Conservation (phyloP, 2,888 invertebrate genomes). For the Erynnis tages region DNA sequence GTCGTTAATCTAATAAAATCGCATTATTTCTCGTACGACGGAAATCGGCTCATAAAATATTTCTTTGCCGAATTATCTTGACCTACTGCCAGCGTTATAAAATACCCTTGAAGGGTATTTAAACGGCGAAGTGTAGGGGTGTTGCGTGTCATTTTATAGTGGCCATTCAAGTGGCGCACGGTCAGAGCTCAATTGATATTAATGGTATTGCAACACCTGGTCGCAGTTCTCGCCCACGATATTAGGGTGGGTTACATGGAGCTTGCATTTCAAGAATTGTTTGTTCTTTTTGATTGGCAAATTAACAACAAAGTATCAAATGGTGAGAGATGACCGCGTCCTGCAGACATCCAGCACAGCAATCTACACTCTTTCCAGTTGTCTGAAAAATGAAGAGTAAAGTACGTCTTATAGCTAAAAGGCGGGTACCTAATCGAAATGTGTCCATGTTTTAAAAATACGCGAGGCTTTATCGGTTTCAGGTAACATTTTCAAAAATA, state of each 20-base stretch:
- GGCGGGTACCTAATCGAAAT: too few species aligned
- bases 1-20: slow-evolving; percentile 61
- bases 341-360: too few species aligned
- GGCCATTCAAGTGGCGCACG: slow-evolving; percentile 52
- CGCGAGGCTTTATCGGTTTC: too few species aligned
- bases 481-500: too few species aligned
- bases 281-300: too few species aligned
- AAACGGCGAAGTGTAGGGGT: slow-evolving; percentile 35
- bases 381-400: too few species aligned
- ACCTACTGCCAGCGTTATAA: slow-evolving; percentile 35
- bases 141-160: slow-evolving; percentile 42
- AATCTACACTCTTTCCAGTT: too few species aligned
- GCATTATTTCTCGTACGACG: slow-evolving; percentile 63
- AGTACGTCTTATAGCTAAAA: too few species aligned
- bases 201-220: slow-evolving; percentile 57
- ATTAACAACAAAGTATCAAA: too few species aligned
- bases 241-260: slow-evolving; percentile 55
- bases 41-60: slow-evolving; percentile 74
- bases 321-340: too few species aligned
- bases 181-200: slow-evolving; percentile 75
- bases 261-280: neutral
- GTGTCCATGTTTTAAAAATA: too few species aligned
- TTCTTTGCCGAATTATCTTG: slow-evolving; percentile 47
- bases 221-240: slow-evolving; percentile 51
- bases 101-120: slow-evolving; percentile 4